Evolutionary conservation across 2,113 vertebrate genomes (phyloP).

Genomic region (Copsychus sechellarum): DNA sequence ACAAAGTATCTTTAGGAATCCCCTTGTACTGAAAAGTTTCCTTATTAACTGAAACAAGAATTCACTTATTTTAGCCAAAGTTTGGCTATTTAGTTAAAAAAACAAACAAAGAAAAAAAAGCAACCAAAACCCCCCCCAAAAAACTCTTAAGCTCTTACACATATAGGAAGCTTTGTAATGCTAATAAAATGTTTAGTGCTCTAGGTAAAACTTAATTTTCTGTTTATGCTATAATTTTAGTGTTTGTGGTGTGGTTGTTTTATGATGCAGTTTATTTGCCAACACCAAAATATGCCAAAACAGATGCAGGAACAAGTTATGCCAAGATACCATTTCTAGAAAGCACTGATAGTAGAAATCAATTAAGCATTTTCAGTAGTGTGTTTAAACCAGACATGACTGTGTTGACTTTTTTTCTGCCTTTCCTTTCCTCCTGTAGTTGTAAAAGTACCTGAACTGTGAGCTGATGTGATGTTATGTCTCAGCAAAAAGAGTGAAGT

Average conservation of each 20-base stretch:
- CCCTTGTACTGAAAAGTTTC: background rate
- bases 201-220: background rate
- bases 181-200: background rate
- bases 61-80: background rate
- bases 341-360: background rate
- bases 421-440: background rate
- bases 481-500: background rate
- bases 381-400: background rate
- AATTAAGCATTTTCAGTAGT: background rate
- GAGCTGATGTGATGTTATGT: background rate
- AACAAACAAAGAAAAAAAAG: background rate
- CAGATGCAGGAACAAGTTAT: background rate
- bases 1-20: background rate
- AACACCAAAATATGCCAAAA: background rate
- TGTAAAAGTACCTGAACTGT: rapidly evolving
- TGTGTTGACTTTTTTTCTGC: background rate
- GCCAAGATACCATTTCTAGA: background rate
- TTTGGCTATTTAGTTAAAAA: background rate
- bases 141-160: background rate
- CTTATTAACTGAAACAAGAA: background rate
- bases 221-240: background rate
- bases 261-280: background rate
- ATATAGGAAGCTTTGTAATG: background rate
- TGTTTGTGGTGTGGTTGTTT: background rate
- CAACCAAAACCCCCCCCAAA: too few species aligned